phyloP scores from a whole-genome alignment of 2,113 vertebrate species.

The Isurus oxyrinchus region DNA sequence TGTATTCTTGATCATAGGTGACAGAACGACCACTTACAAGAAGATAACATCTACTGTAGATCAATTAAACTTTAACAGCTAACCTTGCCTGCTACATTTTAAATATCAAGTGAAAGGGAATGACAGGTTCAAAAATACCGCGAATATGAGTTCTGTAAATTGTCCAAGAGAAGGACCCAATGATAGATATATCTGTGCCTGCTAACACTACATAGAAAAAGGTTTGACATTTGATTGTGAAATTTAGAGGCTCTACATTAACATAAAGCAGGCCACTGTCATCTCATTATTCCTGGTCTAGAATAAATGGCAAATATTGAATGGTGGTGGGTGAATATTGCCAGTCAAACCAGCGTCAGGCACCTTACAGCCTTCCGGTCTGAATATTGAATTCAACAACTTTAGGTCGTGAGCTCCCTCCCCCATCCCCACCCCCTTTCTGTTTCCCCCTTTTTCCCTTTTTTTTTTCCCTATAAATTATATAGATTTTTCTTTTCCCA shows the following conservation, averaged over 20 bases:
- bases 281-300: background rate
- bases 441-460: too few species aligned
- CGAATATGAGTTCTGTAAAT: slow-evolving; percentile 15
- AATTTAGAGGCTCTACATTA: background rate
- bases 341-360: background rate
- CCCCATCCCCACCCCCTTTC: too few species aligned
- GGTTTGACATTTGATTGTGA: background rate
- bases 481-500: too few species aligned
- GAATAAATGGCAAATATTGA: background rate
- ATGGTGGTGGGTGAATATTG: background rate
- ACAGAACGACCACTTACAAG: too few species aligned
- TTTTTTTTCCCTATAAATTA: too few species aligned
- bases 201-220: background rate
- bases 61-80: background rate
- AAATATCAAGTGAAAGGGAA: background rate
- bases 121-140: slow-evolving; percentile 22
- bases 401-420: too few species aligned
- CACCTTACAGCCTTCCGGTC: too few species aligned
- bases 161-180: background rate
- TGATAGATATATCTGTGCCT: slow-evolving; percentile 19
- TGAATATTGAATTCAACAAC: too few species aligned
- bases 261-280: slow-evolving; percentile 22
- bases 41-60: background rate
- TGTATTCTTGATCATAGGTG: background rate
- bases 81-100: slow-evolving; percentile 1